A percentile compares a stretch with the other conserved stretches of the same genome.
These are phyloP conservation scores for Triplophysa rosa DNA, from an alignment of 2,113 vertebrate genomes.

Conservation along the genomic window DNA sequence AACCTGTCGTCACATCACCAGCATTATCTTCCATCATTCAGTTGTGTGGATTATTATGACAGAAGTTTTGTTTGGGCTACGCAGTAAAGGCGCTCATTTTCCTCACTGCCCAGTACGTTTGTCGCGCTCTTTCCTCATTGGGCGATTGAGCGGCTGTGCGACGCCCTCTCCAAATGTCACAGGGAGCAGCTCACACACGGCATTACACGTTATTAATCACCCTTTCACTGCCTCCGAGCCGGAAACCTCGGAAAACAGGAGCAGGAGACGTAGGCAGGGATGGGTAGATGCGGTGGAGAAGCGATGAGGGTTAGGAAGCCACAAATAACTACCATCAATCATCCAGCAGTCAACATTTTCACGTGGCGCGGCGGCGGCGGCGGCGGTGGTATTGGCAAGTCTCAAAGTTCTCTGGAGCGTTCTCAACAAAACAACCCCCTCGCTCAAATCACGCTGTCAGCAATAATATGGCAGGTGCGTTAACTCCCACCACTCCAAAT, in stretches of 20 bases:
- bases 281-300: slow-evolving; percentile 57
- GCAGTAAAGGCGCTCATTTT: neutral
- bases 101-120: neutral
- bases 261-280: slow-evolving; percentile 58
- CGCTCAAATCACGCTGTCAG: slow-evolving; percentile 87
- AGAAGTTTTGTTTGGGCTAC: neutral
- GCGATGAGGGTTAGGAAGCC: slow-evolving; percentile 78
- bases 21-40: too few relatives aligned
- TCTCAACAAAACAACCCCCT: slow-evolving; percentile 77
- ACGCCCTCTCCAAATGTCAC: slow-evolving; percentile 59
- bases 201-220: slow-evolving; percentile 76
- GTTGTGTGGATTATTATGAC: too few relatives aligned
- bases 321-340: slow-evolving; percentile 93
- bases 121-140: slow-evolving; percentile 5
- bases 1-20: too few relatives aligned
- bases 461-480: slow-evolving; percentile 89
- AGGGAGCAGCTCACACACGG: slow-evolving; percentile 61
- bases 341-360: slow-evolving; percentile 82
- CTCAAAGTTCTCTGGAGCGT: slow-evolving; percentile 71
- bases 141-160: neutral
- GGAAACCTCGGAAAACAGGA: slow-evolving; percentile 49
- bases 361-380: slow-evolving; percentile 75
- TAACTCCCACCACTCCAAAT: slow-evolving; percentile 85
- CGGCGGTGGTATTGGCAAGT: slow-evolving; percentile 79
- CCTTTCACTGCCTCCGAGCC: slow-evolving; percentile 57